Evolutionary conservation across 2,888 invertebrate genomes (phyloP).

Genomic region (Odontocolon sp.): DNA sequence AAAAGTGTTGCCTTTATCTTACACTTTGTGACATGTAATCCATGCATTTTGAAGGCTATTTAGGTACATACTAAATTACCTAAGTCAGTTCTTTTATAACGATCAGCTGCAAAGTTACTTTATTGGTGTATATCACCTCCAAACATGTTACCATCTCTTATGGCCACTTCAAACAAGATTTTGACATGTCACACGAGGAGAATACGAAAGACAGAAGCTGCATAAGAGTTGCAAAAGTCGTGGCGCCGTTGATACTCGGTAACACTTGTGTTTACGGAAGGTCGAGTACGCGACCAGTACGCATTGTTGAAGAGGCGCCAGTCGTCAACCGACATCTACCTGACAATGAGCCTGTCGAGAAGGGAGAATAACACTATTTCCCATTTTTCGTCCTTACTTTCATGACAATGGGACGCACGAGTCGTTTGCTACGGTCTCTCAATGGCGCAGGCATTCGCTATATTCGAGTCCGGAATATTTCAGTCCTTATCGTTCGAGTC

Average conservation of each 20-base stretch:
- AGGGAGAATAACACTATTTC: conserved; percentile 14
- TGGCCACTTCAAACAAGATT: too few relatives aligned
- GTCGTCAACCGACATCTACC: conserved; percentile 18
- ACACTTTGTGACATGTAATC: too few relatives aligned
- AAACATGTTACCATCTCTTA: too few relatives aligned
- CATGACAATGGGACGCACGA: conserved; percentile 40
- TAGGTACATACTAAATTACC: too few relatives aligned
- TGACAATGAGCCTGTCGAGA: conserved; percentile 47
- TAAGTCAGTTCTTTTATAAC: too few relatives aligned
- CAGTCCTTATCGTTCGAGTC: too few relatives aligned
- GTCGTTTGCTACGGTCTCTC: conserved; percentile 2
- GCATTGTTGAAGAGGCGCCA: conserved; percentile 51
- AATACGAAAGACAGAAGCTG: too few relatives aligned
- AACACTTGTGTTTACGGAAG: conserved; percentile 60
- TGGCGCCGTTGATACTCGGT: conserved; percentile 24
- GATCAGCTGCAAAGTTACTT: too few relatives aligned
- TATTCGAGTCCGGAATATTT: neutral
- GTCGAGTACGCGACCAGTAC: conserved; percentile 13
- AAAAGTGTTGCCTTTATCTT: too few relatives aligned
- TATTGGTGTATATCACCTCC: too few relatives aligned
- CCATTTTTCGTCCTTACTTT: conserved; percentile 51
- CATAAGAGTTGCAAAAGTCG: neutral
- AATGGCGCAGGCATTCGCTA: conserved; percentile 39
- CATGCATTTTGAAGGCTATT: too few relatives aligned
- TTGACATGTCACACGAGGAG: too few relatives aligned